Evolutionary conservation across 2,797 vertebrate genomes (phyloP).

Genomic region (Cryptoblepharus egeriae): DNA sequence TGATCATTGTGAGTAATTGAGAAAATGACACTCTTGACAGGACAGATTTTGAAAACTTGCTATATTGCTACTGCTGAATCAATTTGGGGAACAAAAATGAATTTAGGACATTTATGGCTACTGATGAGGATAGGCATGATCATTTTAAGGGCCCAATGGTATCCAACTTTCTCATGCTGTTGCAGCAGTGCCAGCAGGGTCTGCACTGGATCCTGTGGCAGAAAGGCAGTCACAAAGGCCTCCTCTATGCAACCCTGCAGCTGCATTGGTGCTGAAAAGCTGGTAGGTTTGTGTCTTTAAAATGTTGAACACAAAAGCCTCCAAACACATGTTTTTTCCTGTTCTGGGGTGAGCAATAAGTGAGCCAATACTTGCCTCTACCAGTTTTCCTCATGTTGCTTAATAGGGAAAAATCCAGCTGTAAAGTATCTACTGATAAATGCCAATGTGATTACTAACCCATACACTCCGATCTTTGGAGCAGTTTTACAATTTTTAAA

Average conservation of each 20-base stretch:
- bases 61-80: background rate
- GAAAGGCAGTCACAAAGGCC: too few species aligned
- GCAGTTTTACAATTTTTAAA: background rate
- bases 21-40: background rate
- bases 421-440: background rate
- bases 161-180: too few species aligned
- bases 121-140: background rate
- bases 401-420: background rate
- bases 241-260: too few species aligned
- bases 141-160: background rate
- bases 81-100: background rate
- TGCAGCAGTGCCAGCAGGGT: too few species aligned
- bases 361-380: too few species aligned
- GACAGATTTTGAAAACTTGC: background rate
- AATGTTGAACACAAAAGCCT: too few species aligned
- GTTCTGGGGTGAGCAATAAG: too few species aligned
- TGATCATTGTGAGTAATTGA: background rate
- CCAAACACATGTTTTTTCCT: background rate
- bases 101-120: too few species aligned
- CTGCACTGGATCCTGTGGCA: too few species aligned
- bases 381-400: background rate
- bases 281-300: too few species aligned
- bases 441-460: background rate
- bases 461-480: background rate
- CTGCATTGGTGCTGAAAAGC: too few species aligned